These are phyloP conservation scores for Entomyzon cyanotis DNA, from an alignment of 2,113 vertebrate species.

Conservation along the genomic window DNA sequence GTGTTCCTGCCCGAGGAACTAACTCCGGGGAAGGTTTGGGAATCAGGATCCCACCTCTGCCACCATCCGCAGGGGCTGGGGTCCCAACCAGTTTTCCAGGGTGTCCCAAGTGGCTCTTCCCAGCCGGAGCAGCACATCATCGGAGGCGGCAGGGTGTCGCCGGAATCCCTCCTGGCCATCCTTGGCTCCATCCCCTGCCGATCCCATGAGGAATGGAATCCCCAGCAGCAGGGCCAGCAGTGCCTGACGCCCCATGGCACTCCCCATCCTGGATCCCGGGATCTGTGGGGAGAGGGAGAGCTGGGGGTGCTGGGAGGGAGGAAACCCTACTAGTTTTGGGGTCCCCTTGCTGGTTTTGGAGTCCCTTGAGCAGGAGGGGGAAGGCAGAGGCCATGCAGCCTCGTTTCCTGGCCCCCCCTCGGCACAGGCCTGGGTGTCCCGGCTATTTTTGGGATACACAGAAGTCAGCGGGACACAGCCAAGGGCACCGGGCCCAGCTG, in stretches of 20 bases:
- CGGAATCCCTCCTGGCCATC: neutral
- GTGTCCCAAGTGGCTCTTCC: neutral
- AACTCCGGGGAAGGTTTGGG: no score
- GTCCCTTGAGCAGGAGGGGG: neutral
- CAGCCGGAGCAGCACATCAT: slow-evolving; percentile 50
- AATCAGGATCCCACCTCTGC: slow-evolving; percentile 33
- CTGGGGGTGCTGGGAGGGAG: neutral
- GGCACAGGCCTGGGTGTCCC: neutral
- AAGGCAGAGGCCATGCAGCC: neutral
- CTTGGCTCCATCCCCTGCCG: neutral
- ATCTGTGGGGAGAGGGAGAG: neutral
- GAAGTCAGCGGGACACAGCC: neutral
- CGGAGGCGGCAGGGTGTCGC: neutral
- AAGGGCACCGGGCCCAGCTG: neutral
- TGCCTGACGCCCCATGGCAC: accelerated
- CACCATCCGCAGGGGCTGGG: slow-evolving; percentile 28
- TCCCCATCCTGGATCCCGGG: neutral
- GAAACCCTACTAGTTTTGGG: neutral
- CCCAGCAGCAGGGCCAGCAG: neutral
- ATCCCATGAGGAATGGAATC: neutral
- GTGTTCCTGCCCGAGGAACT: no score
- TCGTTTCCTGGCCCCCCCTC: neutral
- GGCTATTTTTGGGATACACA: neutral
- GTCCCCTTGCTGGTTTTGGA: neutral
- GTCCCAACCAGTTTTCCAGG: slow-evolving; percentile 62